Percentiles rank a stretch among this genome's conserved stretches.
These are phyloP conservation scores for Lasaia peninsularis DNA, from an alignment of 1,140 invertebrate genomes.

Conservation along the genomic window DNA sequence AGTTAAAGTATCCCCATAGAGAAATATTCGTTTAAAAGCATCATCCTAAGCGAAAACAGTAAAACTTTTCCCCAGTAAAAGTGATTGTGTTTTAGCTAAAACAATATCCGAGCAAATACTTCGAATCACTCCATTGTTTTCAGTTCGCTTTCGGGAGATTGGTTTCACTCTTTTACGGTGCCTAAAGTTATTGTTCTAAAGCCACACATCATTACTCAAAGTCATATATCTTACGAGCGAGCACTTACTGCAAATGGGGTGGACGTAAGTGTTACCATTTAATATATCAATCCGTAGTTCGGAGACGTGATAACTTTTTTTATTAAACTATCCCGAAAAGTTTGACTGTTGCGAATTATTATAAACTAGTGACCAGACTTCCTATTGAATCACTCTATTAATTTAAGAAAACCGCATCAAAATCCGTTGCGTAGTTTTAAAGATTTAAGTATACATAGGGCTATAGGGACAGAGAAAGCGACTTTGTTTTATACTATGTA, in stretches of 20 bases:
- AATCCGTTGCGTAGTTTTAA: no score
- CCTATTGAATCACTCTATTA: no score
- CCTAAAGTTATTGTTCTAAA: constrained; percentile 67
- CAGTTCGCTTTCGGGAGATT: constrained; percentile 51
- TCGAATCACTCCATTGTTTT: constrained; percentile 45
- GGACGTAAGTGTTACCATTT: constrained; percentile 57
- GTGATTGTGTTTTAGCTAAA: constrained; percentile 4
- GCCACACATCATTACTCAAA: constrained; percentile 64
- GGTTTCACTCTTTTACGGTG: constrained; percentile 57
- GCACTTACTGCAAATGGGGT: constrained; percentile 49
- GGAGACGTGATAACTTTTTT: constrained; percentile 17
- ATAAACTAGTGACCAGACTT: no score
- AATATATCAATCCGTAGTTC: constrained; percentile 42
- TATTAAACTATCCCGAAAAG: no score
- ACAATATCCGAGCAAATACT: constrained; percentile 21
- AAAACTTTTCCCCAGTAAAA: neutral
- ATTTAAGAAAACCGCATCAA: no score
- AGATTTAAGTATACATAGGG: no score
- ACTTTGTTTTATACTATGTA: no score
- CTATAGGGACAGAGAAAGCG: no score
- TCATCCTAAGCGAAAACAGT: neutral
- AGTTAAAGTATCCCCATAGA: neutral
- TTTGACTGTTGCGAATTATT: no score
- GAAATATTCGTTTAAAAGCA: neutral
- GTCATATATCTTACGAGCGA: constrained; percentile 60